Percentiles rank a stretch among this genome's conserved stretches.
Evolutionary conservation across 2,113 vertebrate genomes (phyloP).

Genomic region (Glareola pratincola): DNA sequence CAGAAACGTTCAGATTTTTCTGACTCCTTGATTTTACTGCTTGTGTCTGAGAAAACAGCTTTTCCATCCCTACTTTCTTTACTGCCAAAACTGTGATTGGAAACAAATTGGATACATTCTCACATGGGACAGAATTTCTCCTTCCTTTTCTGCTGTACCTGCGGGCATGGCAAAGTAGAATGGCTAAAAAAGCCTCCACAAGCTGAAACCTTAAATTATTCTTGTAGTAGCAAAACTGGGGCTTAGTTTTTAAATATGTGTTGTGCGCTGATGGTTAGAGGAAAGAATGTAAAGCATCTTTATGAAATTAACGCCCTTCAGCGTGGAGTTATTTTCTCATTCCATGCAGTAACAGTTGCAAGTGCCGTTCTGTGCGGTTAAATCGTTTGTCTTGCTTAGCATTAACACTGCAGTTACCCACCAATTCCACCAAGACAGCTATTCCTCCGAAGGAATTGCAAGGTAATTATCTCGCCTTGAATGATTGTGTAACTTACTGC

Average conservation of each 20-base stretch:
- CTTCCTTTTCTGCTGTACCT: not conserved
- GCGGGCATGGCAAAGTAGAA: not conserved
- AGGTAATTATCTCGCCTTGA: not conserved
- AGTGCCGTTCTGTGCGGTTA: not conserved
- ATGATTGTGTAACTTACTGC: rapidly evolving
- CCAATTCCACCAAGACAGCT: not conserved
- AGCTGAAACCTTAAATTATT: not conserved
- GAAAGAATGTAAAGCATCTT: not conserved
- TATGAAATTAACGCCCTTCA: rapidly evolving
- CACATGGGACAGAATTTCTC: not conserved
- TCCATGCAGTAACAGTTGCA: not conserved
- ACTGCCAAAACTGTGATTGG: rapidly evolving
- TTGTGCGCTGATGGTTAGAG: not conserved
- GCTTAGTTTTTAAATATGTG: not conserved
- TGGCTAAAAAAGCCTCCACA: not conserved
- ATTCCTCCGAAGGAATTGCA: not conserved
- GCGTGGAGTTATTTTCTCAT: not conserved
- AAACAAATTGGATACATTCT: rapidly evolving
- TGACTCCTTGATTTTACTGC: not conserved
- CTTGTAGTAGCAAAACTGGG: not conserved
- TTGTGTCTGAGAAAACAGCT: not conserved
- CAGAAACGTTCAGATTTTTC: not conserved
- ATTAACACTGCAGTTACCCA: not conserved
- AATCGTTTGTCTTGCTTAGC: not conserved
- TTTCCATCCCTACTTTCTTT: not conserved